Base-by-base conservation (phyloP, 2,113 vertebrate genomes). In the Entelurus aequoreus region DNA sequence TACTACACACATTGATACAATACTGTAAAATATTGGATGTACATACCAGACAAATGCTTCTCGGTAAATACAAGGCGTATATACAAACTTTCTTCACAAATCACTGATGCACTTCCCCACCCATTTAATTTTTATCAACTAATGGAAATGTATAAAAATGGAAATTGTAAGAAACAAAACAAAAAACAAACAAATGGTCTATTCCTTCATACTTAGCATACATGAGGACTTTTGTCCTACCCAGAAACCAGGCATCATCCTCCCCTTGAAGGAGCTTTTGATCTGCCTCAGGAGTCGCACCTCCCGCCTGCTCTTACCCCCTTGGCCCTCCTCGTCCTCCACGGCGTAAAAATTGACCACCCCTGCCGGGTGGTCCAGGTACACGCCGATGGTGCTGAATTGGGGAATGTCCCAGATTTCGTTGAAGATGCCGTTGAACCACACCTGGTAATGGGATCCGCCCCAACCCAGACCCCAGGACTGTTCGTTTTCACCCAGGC, bases 391-490 rank as follows among this genome's bases (percentile, higher is more conserved):
- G 8, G 72, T 77, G 38, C 54, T 57, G 68, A 54, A 60, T 6
- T 75, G 48, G 14, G 79, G 78, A 19, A 73, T 15, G 40, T 76
- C 53, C 47, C 48, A 44, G 38, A 86, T 75, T 47, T 74, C 74
- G 12, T n/a, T 69, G 21, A 36, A 67, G 6, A 47, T 60, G 52
- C 76, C 62, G 6, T 79, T 63, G 51, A 71, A 73, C 76, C 76
- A 77, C 64, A 68, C 1, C 51, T 81, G 76, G 58, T 81, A 81
- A 60, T 71, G 68, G 42, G 80, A 82, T 2, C 84, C 85, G 0
- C 69, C 58, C 82, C 81, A 87, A 8, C 84, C 80, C 3, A 87
- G 54, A 48, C 68, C 75, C 83, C 81, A 85, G 2, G 83, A 87
- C 16, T 76, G 66, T 8, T 84, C 79, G 4, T 78, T 87, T 54